Evolutionary conservation across 2,797 vertebrate species (phyloP).

Genomic region (Gobio occitaniae): DNA sequence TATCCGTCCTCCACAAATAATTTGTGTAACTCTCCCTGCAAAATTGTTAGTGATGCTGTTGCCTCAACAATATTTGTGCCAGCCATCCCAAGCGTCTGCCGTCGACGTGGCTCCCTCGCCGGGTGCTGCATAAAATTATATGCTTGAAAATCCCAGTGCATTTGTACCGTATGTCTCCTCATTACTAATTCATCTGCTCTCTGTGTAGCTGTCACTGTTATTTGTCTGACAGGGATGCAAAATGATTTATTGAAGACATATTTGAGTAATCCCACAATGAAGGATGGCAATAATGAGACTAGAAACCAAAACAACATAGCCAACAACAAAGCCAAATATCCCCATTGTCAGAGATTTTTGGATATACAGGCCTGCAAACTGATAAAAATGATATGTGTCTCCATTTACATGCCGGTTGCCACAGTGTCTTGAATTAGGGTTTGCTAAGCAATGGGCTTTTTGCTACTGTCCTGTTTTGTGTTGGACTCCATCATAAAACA

Average conservation of each 20-base stretch:
- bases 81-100: conserved; percentile 38
- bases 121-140: conserved; percentile 51
- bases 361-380: neutral
- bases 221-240: conserved; percentile 60
- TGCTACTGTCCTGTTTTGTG: neutral
- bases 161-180: conserved; percentile 56
- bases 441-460: conserved; percentile 13
- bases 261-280: conserved; percentile 61
- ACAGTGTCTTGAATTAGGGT: neutral
- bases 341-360: conserved; percentile 3
- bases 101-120: conserved; percentile 36
- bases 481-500: neutral
- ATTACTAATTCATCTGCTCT: conserved; percentile 66
- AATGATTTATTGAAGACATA: conserved; percentile 63
- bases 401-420: neutral
- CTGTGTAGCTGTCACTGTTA: conserved; percentile 61
- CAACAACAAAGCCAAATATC: conserved; percentile 23
- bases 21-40: conserved; percentile 32
- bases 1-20: neutral
- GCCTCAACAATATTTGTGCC: conserved; percentile 43
- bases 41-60: conserved; percentile 18
- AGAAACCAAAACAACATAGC: conserved; percentile 42
- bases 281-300: conserved; percentile 56
- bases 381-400: neutral
- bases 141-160: conserved; percentile 54